Evolutionary conservation across 2,797 vertebrate species (phyloP).

Genomic region (Urocyon cinereoargenteus): DNA sequence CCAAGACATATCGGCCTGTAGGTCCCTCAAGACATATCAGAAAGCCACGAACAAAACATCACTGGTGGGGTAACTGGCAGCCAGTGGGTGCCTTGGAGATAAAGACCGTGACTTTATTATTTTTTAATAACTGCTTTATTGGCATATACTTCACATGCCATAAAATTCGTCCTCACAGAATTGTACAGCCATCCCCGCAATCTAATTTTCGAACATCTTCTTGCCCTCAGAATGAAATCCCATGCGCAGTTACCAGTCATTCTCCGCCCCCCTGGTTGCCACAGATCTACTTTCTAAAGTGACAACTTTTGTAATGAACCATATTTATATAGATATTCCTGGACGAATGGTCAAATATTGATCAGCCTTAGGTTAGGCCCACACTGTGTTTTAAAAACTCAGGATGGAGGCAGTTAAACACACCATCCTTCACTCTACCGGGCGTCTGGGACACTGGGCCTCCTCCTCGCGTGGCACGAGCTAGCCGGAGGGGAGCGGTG

Average conservation of each 20-base stretch:
- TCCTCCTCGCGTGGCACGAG: not conserved
- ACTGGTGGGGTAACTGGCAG: not conserved
- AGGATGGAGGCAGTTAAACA: not conserved
- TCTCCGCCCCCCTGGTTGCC: accelerated
- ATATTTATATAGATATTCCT: not conserved
- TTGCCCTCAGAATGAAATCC: not conserved
- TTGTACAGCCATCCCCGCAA: not conserved
- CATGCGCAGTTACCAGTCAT: not conserved
- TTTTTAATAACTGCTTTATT: not conserved
- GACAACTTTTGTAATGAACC: not conserved
- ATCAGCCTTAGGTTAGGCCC: not conserved
- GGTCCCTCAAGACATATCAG: accelerated
- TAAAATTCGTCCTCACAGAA: not conserved
- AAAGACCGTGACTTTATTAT: not conserved
- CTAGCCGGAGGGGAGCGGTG: not conserved
- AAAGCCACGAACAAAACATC: not conserved
- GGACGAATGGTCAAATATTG: not conserved
- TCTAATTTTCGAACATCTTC: not conserved
- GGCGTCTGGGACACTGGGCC: not conserved
- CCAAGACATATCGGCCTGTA: not conserved
- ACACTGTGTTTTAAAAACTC: not conserved
- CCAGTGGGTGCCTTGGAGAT: not conserved
- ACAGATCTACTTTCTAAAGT: not conserved
- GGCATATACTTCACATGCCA: not conserved
- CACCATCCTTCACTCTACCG: not conserved